Base-by-base conservation (phyloP, 2,888 invertebrate species). In the Branchellion lobata region DNA sequence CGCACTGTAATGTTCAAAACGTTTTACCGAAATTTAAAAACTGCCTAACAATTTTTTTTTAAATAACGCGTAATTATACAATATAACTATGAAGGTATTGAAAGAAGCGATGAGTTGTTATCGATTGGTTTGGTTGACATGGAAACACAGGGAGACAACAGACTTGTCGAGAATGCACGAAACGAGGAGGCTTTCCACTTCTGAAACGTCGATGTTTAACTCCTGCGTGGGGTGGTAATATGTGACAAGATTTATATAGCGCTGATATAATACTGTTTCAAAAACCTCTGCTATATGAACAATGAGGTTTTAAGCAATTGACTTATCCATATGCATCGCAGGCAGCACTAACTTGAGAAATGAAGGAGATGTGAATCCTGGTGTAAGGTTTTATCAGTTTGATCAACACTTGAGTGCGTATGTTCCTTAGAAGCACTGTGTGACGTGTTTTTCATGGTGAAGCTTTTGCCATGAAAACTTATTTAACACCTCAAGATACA, bases 351-450 rank as follows among this genome's bases (percentile, higher is more conserved):
- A 88, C 88, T 85, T 93, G 93, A 53, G 98, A 96, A 87, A 99
- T 96, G 87, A 97, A 98, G 3, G 95, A 95, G 87, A 99, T 96
- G 86, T 96, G 94, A 85, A 99, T 98, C 86, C 95, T 92, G 71
- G 97, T 99, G 89, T 99, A 99, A 0, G 99, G 99, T 80, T 94
- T 94, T 85, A 99, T 98, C 82, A 99, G 89, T 88, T 97, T 96
- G 82, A 98, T 95, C 81, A 99, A 90, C 82, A 99, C 98, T 90
- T 98, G 94, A 1, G 97, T 98, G 83, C 98, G 91, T 85, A 99
- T 97, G 88, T 99, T 99, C 80, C 96, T 90, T 79, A 97, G 89
- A 80, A 97, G 89, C 89, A 97, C 97, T 91, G 86, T 24, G n/a
- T 31, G 69, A 27, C 5, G 69, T 65, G n/a, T 8, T 65, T 65